Evolutionary conservation across 2,888 invertebrate species (phyloP).

Genomic region (Pachymerium ferrugineum): DNA sequence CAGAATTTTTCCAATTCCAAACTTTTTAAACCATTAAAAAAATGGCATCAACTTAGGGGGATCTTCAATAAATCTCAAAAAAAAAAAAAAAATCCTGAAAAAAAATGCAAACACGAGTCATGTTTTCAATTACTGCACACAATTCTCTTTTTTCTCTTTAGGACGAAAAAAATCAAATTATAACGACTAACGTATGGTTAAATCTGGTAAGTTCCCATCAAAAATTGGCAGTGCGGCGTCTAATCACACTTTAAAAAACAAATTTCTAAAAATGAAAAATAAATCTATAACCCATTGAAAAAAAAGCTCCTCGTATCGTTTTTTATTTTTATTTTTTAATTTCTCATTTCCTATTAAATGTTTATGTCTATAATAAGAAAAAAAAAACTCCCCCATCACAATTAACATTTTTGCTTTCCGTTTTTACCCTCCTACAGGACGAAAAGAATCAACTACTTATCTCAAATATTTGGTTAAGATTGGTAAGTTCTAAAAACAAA

Average conservation of each 20-base stretch:
- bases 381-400: slow-evolving; percentile 3
- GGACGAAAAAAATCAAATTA: slow-evolving; percentile 54
- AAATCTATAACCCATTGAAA: neutral
- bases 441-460: slow-evolving; percentile 95
- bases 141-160: slow-evolving; percentile 39
- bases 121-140: slow-evolving; percentile 6
- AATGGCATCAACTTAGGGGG: neutral
- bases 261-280: neutral
- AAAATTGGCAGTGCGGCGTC: slow-evolving; percentile 22
- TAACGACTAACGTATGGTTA: slow-evolving; percentile 52
- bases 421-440: slow-evolving; percentile 79
- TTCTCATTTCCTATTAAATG: neutral
- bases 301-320: neutral
- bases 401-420: slow-evolving; percentile 41
- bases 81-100: slow-evolving; percentile 21
- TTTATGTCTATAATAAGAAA: slow-evolving; percentile 17
- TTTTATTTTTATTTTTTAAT: slow-evolving; percentile 11
- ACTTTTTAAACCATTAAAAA: neutral
- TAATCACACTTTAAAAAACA: neutral
- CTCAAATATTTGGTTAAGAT: slow-evolving; percentile 93
- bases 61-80: neutral
- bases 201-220: slow-evolving; percentile 47
- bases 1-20: neutral
- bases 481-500: slow-evolving; percentile 62
- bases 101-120: slow-evolving; percentile 8